Conservation (phyloP, 1,140 invertebrate species). For the Archegozetes longisetosus region DNA sequence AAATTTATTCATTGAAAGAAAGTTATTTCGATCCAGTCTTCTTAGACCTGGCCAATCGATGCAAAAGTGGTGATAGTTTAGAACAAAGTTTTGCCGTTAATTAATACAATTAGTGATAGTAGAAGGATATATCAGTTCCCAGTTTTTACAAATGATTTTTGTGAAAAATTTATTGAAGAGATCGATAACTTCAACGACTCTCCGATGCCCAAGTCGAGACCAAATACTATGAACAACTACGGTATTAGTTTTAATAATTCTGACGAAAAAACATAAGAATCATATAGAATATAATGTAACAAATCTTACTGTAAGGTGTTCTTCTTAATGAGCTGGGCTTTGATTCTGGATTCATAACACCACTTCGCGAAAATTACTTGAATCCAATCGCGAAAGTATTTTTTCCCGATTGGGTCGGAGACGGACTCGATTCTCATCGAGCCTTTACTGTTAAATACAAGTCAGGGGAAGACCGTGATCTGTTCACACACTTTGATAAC, state of each 20-base stretch:
- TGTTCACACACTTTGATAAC: constrained; percentile 34
- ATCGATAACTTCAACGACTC: constrained; percentile 29
- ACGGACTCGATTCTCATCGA: constrained; percentile 32
- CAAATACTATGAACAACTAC: constrained; percentile 35
- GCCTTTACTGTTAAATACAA: constrained; percentile 33
- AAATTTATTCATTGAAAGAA: not conserved
- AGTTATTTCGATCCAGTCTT: not conserved
- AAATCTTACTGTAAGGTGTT: too few species aligned
- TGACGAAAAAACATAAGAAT: too few species aligned
- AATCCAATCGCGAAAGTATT: constrained; percentile 26
- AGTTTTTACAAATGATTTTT: constrained; percentile 31
- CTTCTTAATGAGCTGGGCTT: constrained; percentile 33
- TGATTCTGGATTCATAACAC: constrained; percentile 28
- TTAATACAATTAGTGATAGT: not conserved
- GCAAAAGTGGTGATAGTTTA: not conserved
- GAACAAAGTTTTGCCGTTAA: not conserved
- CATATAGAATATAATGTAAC: too few species aligned
- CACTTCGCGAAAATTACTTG: constrained; percentile 28
- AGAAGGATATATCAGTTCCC: constrained; percentile 26
- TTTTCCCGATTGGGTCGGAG: constrained; percentile 27
- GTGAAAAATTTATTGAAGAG: constrained; percentile 28
- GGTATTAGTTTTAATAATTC: constrained; percentile 29
- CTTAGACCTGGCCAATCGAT: not conserved
- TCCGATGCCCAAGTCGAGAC: constrained; percentile 30
- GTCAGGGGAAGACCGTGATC: constrained; percentile 28